These are phyloP conservation scores for Crocidura indochinensis DNA, from an alignment of 2,797 vertebrate species.

Conservation along the genomic window DNA sequence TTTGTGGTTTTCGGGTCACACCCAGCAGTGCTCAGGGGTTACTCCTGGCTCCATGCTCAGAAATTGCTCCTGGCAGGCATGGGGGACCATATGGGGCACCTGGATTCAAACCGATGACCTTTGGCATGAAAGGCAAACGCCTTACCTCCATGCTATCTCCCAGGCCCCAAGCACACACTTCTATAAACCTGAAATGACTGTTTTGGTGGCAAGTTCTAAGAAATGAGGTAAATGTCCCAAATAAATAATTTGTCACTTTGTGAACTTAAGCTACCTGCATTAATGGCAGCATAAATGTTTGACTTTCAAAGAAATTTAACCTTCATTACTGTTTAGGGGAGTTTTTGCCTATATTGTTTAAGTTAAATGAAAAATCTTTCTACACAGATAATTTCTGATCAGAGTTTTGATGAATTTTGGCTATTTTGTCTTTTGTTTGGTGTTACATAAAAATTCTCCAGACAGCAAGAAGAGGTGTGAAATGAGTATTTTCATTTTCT, in stretches of 20 bases:
- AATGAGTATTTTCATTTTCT: background rate
- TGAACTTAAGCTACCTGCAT: background rate
- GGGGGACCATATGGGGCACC: too few species aligned
- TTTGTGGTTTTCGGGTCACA: too few species aligned
- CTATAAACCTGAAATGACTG: slow-evolving; percentile 39
- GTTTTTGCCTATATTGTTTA: background rate
- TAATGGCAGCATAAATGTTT: slow-evolving; percentile 42
- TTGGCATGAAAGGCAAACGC: too few species aligned
- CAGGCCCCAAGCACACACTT: too few species aligned
- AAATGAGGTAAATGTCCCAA: slow-evolving; percentile 54
- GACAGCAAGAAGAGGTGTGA: background rate
- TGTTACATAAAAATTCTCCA: background rate
- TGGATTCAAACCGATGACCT: too few species aligned
- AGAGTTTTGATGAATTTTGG: background rate
- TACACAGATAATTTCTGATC: slow-evolving; percentile 20
- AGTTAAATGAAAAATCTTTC: slow-evolving; percentile 41
- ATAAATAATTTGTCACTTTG: slow-evolving; percentile 58
- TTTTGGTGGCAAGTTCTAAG: slow-evolving; percentile 36
- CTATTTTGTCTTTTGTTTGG: slow-evolving; percentile 37
- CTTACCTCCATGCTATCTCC: too few species aligned
- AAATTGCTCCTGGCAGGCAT: too few species aligned
- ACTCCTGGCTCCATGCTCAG: too few species aligned
- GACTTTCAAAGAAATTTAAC: slow-evolving; percentile 67
- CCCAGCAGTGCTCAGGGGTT: too few species aligned
- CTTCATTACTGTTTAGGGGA: slow-evolving; percentile 35